A percentile compares a stretch with the other conserved stretches of the same genome.
Conservation (phyloP, 2,113 vertebrate species). For the Telmatochromis sp. region DNA sequence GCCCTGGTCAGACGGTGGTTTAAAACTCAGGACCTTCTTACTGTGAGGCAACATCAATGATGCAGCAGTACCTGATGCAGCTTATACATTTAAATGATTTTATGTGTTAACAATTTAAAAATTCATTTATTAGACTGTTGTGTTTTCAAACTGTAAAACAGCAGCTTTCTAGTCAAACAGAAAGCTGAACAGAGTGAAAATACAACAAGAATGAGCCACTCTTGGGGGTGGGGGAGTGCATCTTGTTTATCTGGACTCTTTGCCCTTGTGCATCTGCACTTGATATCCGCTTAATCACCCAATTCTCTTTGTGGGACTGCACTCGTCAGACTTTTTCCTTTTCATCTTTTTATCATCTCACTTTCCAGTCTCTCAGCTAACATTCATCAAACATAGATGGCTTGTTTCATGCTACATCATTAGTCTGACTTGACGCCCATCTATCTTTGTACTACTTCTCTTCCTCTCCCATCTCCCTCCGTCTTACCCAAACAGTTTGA, state of each 20-base stretch:
- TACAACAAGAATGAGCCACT: background rate
- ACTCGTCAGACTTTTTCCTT: background rate
- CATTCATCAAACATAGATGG: conserved; percentile 35
- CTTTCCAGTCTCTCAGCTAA: background rate
- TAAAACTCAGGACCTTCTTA: background rate
- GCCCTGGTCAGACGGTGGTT: background rate
- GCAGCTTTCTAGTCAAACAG: background rate
- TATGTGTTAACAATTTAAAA: background rate
- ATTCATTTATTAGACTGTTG: background rate
- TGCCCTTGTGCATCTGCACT: background rate
- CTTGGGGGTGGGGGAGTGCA: background rate
- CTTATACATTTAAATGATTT: background rate
- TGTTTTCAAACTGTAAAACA: background rate
- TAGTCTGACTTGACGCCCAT: conserved; percentile 10
- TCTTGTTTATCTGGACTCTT: background rate
- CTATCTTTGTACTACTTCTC: background rate
- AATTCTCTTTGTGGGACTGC: background rate
- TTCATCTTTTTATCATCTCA: conserved; percentile 29
- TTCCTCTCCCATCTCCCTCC: background rate
- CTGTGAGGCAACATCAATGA: background rate
- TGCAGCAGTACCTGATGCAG: background rate
- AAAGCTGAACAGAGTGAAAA: background rate
- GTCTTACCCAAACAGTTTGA: background rate
- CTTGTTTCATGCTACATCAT: conserved; percentile 14
- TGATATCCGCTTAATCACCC: background rate